These are phyloP conservation scores for Chouioia cunea DNA, from an alignment of 2,888 invertebrate genomes.

Conservation along the genomic window DNA sequence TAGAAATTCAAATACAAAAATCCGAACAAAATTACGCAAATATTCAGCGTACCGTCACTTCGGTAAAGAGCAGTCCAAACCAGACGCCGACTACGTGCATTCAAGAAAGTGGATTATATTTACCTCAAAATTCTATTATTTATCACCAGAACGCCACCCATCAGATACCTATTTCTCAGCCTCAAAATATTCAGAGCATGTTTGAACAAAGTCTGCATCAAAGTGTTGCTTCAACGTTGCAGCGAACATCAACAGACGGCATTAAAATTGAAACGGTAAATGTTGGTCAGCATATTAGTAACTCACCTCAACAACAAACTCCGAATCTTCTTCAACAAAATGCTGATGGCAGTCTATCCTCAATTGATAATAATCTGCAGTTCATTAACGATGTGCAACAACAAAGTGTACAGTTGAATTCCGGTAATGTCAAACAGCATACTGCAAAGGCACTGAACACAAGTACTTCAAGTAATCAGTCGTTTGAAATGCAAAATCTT, in stretches of 20 bases:
- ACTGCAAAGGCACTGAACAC: constrained; percentile 48
- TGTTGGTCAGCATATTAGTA: constrained; percentile 56
- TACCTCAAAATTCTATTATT: constrained; percentile 55
- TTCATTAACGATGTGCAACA: constrained; percentile 56
- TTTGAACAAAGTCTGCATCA: constrained; percentile 64
- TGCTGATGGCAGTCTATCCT: constrained; percentile 49
- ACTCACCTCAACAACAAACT: constrained; percentile 58
- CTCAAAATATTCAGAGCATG: constrained; percentile 61
- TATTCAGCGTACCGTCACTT: constrained; percentile 56
- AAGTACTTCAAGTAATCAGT: constrained; percentile 48
- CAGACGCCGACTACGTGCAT: constrained; percentile 55
- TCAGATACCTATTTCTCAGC: constrained; percentile 62
- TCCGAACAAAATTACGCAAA: constrained; percentile 50
- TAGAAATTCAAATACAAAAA: constrained; percentile 47
- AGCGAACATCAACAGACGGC: constrained; percentile 46
- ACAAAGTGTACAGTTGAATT: constrained; percentile 48
- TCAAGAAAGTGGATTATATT: constrained; percentile 52
- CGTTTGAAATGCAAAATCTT: constrained; percentile 54
- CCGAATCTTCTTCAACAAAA: constrained; percentile 61
- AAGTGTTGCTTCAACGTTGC: constrained; percentile 49
- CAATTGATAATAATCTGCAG: constrained; percentile 58
- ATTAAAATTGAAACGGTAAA: constrained; percentile 52
- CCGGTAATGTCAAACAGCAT: constrained; percentile 44
- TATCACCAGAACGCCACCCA: constrained; percentile 62
- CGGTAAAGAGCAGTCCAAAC: constrained; percentile 58